Conservation (phyloP, 2,113 vertebrate genomes). For the Dasyprocta punctata region DNA sequence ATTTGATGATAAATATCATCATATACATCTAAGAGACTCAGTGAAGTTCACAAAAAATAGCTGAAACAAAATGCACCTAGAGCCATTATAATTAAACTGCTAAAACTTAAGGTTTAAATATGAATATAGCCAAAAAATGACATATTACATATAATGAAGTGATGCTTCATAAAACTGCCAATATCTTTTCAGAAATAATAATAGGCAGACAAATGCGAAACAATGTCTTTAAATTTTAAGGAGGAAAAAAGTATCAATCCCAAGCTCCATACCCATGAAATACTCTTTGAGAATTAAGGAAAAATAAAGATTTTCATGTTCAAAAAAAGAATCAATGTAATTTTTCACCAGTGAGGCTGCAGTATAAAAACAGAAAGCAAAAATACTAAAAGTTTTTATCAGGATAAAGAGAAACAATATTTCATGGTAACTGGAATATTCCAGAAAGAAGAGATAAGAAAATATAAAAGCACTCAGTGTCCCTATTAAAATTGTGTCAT, state of each 20-base stretch:
- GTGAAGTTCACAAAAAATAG: neutral
- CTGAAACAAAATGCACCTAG: neutral
- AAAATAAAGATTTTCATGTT: neutral
- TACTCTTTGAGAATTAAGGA: neutral
- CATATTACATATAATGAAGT: too few species aligned
- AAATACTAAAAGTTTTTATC: neutral
- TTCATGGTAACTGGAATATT: neutral
- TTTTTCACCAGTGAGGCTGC: neutral
- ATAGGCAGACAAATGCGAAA: neutral
- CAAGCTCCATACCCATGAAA: too few species aligned
- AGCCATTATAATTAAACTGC: neutral
- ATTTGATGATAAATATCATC: neutral
- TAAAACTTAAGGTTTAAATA: neutral
- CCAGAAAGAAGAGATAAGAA: neutral
- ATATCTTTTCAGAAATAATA: neutral
- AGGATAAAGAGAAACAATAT: neutral
- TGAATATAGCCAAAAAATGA: neutral
- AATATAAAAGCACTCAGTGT: neutral
- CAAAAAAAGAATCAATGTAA: neutral
- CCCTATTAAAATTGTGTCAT: neutral
- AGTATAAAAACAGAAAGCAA: neutral
- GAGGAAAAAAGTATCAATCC: neutral
- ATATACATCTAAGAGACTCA: neutral
- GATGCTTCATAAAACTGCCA: neutral
- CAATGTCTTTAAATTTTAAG: neutral